Evolutionary conservation across 37 sponge, comb jelly and placozoan genomes (phyloP).

Genomic region (Halichondria panicea): DNA sequence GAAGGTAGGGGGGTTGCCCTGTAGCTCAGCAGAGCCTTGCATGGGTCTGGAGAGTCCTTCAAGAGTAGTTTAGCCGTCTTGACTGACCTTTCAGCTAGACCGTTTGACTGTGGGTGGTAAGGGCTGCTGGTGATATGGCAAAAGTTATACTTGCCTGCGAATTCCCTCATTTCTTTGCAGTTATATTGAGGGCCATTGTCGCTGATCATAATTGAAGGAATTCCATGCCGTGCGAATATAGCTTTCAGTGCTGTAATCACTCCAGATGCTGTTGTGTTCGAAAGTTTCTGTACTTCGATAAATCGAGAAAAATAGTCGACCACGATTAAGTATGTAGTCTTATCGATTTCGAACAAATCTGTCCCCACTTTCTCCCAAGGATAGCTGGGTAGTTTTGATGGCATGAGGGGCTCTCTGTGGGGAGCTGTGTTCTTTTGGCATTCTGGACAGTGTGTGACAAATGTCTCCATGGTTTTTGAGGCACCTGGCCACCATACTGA

Average conservation of each 20-base stretch:
- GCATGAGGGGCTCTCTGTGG: conserved; percentile 35
- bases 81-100: conserved; percentile 40
- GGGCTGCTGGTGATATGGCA: conserved; percentile 55
- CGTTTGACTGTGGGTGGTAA: conserved; percentile 45
- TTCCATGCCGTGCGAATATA: conserved; percentile 10
- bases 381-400: conserved; percentile 26
- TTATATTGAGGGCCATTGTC: conserved; percentile 62
- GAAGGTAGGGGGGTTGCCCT: conserved; percentile 45
- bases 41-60: conserved; percentile 20
- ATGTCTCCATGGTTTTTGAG: conserved; percentile 14
- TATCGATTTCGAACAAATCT: conserved; percentile 26
- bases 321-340: not conserved
- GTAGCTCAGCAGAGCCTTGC: conserved; percentile 23
- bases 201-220: conserved; percentile 8
- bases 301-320: conserved; percentile 41
- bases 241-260: conserved; percentile 9
- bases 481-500: conserved; percentile 47
- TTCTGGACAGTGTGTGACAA: conserved; percentile 7
- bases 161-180: conserved; percentile 21
- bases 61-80: conserved; percentile 39
- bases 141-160: conserved; percentile 27
- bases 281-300: conserved; percentile 25
- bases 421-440: no score
- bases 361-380: conserved; percentile 25
- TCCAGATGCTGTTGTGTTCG: not conserved